These are phyloP conservation scores for Chydorus sphaericus DNA, from an alignment of 2,888 invertebrate species.

Conservation along the genomic window DNA sequence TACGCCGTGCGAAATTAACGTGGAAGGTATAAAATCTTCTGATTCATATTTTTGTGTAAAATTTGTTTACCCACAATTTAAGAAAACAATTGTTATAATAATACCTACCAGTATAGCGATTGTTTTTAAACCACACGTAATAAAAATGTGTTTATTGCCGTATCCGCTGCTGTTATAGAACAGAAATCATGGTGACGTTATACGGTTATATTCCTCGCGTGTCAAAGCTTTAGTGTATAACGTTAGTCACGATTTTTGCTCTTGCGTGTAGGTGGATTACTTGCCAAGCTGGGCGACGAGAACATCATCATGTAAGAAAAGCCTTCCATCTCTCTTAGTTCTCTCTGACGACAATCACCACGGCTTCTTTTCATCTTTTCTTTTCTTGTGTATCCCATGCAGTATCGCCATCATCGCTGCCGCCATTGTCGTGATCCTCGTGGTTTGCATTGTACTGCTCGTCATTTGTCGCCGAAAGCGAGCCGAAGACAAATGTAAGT, in stretches of 20 bases:
- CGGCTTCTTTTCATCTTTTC: too few relatives aligned
- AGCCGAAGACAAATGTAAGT: constrained; percentile 69
- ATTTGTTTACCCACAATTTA: not conserved
- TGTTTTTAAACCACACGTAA: too few relatives aligned
- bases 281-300: constrained; percentile 52
- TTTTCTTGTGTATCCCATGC: too few relatives aligned
- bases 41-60: not conserved
- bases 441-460: constrained; percentile 69
- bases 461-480: constrained; percentile 71
- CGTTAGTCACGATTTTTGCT: not conserved
- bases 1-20: constrained; percentile 37
- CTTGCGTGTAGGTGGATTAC: constrained; percentile 64
- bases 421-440: constrained; percentile 53
- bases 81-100: not conserved
- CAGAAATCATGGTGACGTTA: too few relatives aligned
- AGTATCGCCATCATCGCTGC: constrained; percentile 51
- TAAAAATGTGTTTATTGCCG: too few relatives aligned
- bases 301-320: constrained; percentile 65
- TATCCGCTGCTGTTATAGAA: too few relatives aligned
- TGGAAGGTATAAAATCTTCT: constrained; percentile 31
- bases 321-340: too few relatives aligned
- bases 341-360: too few relatives aligned
- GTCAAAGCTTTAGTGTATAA: too few relatives aligned
- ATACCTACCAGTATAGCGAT: not conserved
- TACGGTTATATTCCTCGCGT: too few relatives aligned